Conservation (phyloP, 2,888 invertebrate genomes). For the Falcaria lacertinaria region DNA sequence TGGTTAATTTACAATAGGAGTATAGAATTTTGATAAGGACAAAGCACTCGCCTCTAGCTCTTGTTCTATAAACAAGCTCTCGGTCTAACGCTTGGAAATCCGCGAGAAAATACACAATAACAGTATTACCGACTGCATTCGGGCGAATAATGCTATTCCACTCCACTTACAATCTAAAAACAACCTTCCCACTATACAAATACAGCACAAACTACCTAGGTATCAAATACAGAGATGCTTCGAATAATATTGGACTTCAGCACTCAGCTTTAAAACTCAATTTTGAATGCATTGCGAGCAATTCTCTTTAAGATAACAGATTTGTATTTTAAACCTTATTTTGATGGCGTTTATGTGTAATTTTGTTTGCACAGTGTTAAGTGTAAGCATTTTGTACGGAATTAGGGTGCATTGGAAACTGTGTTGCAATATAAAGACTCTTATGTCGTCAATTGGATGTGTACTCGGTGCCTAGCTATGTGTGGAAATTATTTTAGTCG, state of each 20-base stretch:
- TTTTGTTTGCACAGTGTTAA: slow-evolving; percentile 14
- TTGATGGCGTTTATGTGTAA: slow-evolving; percentile 12
- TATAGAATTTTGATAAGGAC: too few species aligned
- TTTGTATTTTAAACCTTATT: slow-evolving; percentile 16
- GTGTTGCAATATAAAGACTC: slow-evolving; percentile 3
- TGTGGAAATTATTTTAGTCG: neutral
- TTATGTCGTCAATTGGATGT: slow-evolving; percentile 14
- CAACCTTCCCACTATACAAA: neutral
- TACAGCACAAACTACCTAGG: slow-evolving; percentile 2
- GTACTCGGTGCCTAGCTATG: neutral
- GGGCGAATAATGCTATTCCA: slow-evolving; percentile 26
- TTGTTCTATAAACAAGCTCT: neutral
- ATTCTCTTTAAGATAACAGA: slow-evolving; percentile 13
- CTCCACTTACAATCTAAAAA: neutral
- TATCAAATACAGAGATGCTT: slow-evolving; percentile 3
- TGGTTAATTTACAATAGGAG: too few species aligned
- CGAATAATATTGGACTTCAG: slow-evolving; percentile 19
- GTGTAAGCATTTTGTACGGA: slow-evolving; percentile 13
- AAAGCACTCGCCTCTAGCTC: neutral
- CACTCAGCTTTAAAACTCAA: slow-evolving; percentile 25
- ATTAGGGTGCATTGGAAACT: slow-evolving; percentile 17
- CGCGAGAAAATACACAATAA: slow-evolving; percentile 45
- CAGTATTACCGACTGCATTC: slow-evolving; percentile 42
- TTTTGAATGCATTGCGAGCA: slow-evolving; percentile 19
- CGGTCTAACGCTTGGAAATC: slow-evolving; percentile 28